These are phyloP conservation scores for Drymodes brunneopygia DNA, from an alignment of 2,113 vertebrate genomes.

Conservation along the genomic window DNA sequence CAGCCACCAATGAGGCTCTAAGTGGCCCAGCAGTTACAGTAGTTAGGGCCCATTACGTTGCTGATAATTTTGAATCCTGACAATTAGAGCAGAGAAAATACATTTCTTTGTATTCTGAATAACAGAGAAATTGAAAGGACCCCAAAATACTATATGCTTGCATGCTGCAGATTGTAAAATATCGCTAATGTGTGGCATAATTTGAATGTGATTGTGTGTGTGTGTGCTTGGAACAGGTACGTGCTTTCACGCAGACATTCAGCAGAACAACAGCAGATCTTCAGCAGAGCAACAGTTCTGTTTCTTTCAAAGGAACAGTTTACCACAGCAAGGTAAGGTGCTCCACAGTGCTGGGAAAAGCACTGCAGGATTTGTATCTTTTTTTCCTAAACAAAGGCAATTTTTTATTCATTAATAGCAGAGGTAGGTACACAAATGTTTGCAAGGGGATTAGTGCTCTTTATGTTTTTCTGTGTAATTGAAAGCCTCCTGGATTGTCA, in stretches of 20 bases:
- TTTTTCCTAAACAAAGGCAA: not conserved
- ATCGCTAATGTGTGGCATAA: not conserved
- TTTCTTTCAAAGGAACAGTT: not conserved
- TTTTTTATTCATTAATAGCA: not conserved
- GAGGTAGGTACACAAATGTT: not conserved
- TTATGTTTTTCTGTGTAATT: not conserved
- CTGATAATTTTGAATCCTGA: slow-evolving; percentile 49
- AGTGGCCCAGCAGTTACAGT: slow-evolving; percentile 58
- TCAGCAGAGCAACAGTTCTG: not conserved
- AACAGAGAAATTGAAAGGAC: slow-evolving; percentile 30
- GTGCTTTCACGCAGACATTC: not conserved
- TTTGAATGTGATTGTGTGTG: not conserved
- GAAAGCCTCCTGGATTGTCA: not conserved
- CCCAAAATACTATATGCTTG: not conserved
- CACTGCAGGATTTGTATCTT: not conserved
- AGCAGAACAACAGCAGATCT: not conserved
- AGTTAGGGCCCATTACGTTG: slow-evolving; percentile 54
- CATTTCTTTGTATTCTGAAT: slow-evolving; percentile 34
- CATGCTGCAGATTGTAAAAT: not conserved
- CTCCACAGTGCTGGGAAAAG: not conserved
- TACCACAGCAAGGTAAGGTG: not conserved
- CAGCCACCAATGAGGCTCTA: slow-evolving; percentile 12
- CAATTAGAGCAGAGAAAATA: slow-evolving; percentile 41
- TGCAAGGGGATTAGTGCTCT: not conserved
- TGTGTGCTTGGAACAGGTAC: slow-evolving; percentile 10